Evolutionary conservation across 2,113 vertebrate species (phyloP).

Genomic region (Herpailurus yagouaroundi): DNA sequence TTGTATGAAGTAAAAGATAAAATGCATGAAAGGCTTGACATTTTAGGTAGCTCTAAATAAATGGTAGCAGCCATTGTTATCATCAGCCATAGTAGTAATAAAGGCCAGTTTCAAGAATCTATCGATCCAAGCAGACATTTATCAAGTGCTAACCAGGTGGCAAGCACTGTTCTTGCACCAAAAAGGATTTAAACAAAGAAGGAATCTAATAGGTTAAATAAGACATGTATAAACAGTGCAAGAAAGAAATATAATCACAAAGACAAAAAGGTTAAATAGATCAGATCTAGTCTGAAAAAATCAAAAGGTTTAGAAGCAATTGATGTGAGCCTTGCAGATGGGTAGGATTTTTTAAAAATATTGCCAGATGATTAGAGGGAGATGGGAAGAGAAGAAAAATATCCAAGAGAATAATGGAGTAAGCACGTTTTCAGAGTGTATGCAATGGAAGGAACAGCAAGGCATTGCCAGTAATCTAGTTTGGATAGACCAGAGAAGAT

Average conservation of each 20-base stretch:
- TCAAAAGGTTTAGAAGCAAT: neutral
- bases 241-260: conserved; percentile 38
- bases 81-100: neutral
- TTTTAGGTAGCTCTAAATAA: conserved; percentile 39
- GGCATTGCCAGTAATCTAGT: neutral
- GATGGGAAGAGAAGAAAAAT: conserved; percentile 14
- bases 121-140: neutral
- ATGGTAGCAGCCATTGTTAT: conserved; percentile 3
- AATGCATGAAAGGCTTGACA: neutral
- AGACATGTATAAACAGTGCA: neutral
- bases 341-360: conserved; percentile 19
- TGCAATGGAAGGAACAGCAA: conserved; percentile 2
- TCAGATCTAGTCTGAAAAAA: conserved; percentile 6
- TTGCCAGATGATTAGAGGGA: neutral
- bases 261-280: neutral
- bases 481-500: neutral
- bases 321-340: neutral
- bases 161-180: neutral
- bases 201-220: neutral
- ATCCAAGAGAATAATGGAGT: neutral
- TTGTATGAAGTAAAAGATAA: neutral
- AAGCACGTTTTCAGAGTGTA: neutral
- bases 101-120: conserved; percentile 34
- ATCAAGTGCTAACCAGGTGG: neutral
- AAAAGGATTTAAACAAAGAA: conserved; percentile 47